Evolutionary conservation across 2,113 vertebrate species (phyloP).

Genomic region (Tenrec ecaudatus): DNA sequence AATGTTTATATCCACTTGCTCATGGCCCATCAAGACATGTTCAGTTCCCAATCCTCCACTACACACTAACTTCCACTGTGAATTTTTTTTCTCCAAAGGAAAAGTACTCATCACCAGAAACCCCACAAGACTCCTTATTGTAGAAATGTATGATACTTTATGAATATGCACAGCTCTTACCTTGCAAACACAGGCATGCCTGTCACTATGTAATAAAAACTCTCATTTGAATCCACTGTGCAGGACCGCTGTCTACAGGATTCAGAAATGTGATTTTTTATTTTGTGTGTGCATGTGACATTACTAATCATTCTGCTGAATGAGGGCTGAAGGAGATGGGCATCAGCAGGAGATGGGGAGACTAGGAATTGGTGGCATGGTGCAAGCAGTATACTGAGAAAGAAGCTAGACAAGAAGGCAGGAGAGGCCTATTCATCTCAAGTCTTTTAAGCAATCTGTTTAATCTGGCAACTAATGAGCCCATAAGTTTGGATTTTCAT

Average conservation of each 20-base stretch:
- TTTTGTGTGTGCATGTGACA: no score
- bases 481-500: slow-evolving; percentile 84
- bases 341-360: not conserved
- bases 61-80: not conserved
- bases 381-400: not conserved
- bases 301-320: not conserved
- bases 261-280: slow-evolving; percentile 8
- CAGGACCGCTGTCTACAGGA: not conserved
- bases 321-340: not conserved
- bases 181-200: not conserved
- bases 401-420: slow-evolving; percentile 31
- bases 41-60: not conserved
- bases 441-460: slow-evolving; percentile 84
- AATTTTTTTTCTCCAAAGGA: not conserved
- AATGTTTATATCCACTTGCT: not conserved
- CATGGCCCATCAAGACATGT: not conserved
- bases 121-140: not conserved
- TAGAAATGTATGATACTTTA: not conserved
- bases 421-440: slow-evolving; percentile 17
- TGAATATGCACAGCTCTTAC: not conserved
- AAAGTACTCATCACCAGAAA: not conserved
- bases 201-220: not conserved
- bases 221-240: slow-evolving; percentile 7
- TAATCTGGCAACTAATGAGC: slow-evolving; percentile 87
- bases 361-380: not conserved